Base-by-base conservation (phyloP, 1,140 invertebrate genomes). In the Rhyacophila brunnea region DNA sequence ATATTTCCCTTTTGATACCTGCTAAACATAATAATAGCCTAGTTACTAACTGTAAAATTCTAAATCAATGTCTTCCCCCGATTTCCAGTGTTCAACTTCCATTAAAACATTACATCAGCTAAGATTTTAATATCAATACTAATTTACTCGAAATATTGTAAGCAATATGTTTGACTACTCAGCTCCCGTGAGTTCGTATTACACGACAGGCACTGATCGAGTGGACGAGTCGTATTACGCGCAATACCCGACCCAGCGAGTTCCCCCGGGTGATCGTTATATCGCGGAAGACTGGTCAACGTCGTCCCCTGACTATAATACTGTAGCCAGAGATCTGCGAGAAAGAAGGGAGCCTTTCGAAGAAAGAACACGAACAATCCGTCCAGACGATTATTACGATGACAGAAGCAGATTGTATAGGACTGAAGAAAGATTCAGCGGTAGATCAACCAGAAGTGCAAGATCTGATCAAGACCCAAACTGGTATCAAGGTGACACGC, bases 321-420 rank as follows among this genome's bases (percentile, higher is more conserved):
- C 58, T 10, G 44, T 36, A 3, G 19, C 45, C 18, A 58, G 57
- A 44, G 62, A 60, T 15, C 10, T 36, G 1, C 23, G 58, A 42
- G 51, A 55, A 15, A 59, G 46, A 42, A 64, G 62, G 13, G 64
- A 65, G 43, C 55, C 64, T 10, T 65, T 58, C 43, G 64, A 65
- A 51, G 64, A 65, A 55, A 61, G 64, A 52, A 65, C 64, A 18
- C 53, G 64, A 56, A 65, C 64, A n/a, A 65, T 65, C 59, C 58
- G 60, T 62, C 64, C 64, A 1, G 60, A 62, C 11, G 64, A 65
- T 35, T 62, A 62, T 32, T 62, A 65, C 32, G 64, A 65, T 35
- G 64, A 62, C 46, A 43, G 64, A 32, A 62, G 44, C 14, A 58
- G 56, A 36, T 44, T 65, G 9, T 65, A 65, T 32, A 59, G 64